These are phyloP conservation scores for Himantopus leucocephalus DNA, from an alignment of 2,113 vertebrate species.

Conservation along the genomic window DNA sequence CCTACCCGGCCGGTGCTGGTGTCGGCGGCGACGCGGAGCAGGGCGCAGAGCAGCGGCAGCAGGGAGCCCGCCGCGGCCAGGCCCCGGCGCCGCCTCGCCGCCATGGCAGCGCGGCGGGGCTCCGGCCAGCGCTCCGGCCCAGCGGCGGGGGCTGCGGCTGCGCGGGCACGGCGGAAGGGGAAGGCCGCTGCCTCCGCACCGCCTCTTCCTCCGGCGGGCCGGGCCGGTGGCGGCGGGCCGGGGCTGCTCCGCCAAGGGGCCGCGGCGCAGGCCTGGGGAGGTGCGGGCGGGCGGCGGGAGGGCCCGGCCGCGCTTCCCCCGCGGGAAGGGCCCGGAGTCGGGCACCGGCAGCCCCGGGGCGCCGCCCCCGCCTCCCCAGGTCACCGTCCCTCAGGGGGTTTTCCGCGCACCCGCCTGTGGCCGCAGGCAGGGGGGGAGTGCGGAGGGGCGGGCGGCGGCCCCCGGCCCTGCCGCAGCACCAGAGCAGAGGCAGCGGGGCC, in stretches of 20 bases:
- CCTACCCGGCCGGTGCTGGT: slow-evolving; percentile 16
- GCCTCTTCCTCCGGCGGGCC: no score
- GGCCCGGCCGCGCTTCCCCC: neutral
- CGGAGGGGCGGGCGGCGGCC: neutral
- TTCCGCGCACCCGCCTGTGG: neutral
- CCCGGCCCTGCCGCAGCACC: no score
- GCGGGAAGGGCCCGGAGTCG: neutral
- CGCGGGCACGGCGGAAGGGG: no score
- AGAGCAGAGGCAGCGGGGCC: neutral
- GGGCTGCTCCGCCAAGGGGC: no score
- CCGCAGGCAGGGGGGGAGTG: neutral
- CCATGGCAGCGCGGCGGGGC: no score
- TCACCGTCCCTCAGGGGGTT: no score
- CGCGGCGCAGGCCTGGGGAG: no score
- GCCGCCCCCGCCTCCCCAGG: no score
- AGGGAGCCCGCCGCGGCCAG: neutral
- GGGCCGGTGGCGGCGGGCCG: no score
- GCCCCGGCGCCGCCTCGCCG: neutral
- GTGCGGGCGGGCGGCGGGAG: accelerated
- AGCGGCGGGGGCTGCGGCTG: no score
- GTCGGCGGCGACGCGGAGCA: slow-evolving; percentile 24
- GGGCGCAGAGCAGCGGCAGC: slow-evolving; percentile 3
- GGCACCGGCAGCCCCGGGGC: neutral
- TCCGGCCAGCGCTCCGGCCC: no score
- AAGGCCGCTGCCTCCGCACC: no score